Evolutionary conservation across 2,113 vertebrate species (phyloP).

Genomic region (Motacilla tschutschensis): DNA sequence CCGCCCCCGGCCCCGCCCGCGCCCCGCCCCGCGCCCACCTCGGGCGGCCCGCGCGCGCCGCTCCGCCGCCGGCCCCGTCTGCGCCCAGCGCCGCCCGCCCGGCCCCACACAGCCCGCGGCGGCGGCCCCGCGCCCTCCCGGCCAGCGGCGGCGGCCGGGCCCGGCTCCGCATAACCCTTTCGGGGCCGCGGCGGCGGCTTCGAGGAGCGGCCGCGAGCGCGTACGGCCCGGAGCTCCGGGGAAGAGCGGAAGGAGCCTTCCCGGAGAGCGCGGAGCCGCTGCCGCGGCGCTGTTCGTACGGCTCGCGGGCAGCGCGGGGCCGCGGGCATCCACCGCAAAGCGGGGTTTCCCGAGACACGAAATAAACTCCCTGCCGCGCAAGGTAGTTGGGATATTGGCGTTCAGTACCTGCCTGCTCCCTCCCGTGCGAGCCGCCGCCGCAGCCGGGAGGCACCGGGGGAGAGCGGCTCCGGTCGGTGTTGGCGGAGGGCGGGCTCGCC

Average conservation of each 20-base stretch:
- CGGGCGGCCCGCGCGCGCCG: too few species aligned
- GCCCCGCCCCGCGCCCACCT: too few species aligned
- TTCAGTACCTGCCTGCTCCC: background rate
- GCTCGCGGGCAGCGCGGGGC: background rate
- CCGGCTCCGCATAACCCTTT: conserved; percentile 69
- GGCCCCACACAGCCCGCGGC: background rate
- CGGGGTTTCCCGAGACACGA: background rate
- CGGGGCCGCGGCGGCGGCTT: background rate
- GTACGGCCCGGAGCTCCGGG: background rate
- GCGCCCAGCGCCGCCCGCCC: background rate
- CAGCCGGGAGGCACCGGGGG: background rate
- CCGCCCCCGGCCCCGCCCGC: conserved; percentile 29
- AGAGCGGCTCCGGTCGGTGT: fast-evolving
- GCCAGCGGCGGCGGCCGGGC: conserved; percentile 30
- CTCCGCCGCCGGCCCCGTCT: conserved; percentile 39
- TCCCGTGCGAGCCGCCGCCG: background rate
- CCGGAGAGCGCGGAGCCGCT: background rate
- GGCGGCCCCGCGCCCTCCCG: background rate
- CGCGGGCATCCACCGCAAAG: background rate
- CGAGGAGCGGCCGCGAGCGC: background rate
- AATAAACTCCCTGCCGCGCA: background rate
- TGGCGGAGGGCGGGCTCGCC: background rate
- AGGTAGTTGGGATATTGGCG: background rate
- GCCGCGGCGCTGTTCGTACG: background rate
- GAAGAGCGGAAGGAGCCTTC: background rate